These are phyloP conservation scores for Leptopilina boulardi DNA, from an alignment of 1,140 invertebrate species.

Conservation along the genomic window DNA sequence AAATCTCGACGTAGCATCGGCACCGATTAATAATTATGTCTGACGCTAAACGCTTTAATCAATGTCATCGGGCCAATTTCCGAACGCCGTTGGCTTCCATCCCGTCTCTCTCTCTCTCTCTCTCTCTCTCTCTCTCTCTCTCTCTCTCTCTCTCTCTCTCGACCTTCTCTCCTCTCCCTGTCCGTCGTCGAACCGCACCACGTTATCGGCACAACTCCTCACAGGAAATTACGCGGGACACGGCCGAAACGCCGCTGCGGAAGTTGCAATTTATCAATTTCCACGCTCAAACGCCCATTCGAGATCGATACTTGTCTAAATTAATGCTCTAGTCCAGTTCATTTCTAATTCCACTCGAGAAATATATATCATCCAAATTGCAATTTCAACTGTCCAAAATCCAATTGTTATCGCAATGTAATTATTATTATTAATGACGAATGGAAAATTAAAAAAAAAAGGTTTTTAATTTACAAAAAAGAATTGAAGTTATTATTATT, in stretches of 20 bases:
- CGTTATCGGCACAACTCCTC: slow-evolving; percentile 62
- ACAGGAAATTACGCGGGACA: slow-evolving; percentile 70
- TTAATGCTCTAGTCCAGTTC: slow-evolving; percentile 5
- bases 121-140: slow-evolving; percentile 39
- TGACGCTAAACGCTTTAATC: slow-evolving; percentile 75
- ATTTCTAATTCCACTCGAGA: background rate
- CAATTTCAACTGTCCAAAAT: background rate
- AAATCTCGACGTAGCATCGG: slow-evolving; percentile 68
- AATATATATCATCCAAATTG: background rate
- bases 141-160: slow-evolving; percentile 48
- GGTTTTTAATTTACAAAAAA: too few relatives aligned
- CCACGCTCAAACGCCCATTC: slow-evolving; percentile 53
- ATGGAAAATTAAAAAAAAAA: too few relatives aligned
- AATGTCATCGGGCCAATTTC: slow-evolving; percentile 77
- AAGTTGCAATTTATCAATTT: slow-evolving; percentile 74
- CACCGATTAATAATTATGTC: slow-evolving; percentile 74
- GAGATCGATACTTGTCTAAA: slow-evolving; percentile 52
- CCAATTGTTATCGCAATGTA: too few relatives aligned
- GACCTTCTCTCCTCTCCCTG: slow-evolving; percentile 37
- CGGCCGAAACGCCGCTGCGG: slow-evolving; percentile 68
- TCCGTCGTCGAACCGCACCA: slow-evolving; percentile 42
- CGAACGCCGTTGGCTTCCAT: slow-evolving; percentile 70
- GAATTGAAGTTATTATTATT: too few relatives aligned
- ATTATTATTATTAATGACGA: too few relatives aligned
- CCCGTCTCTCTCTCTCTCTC: slow-evolving; percentile 59